Percentiles rank a stretch among this genome's conserved stretches.
Conservation (phyloP, 1,140 invertebrate species). For the Batillaria attramentaria region DNA sequence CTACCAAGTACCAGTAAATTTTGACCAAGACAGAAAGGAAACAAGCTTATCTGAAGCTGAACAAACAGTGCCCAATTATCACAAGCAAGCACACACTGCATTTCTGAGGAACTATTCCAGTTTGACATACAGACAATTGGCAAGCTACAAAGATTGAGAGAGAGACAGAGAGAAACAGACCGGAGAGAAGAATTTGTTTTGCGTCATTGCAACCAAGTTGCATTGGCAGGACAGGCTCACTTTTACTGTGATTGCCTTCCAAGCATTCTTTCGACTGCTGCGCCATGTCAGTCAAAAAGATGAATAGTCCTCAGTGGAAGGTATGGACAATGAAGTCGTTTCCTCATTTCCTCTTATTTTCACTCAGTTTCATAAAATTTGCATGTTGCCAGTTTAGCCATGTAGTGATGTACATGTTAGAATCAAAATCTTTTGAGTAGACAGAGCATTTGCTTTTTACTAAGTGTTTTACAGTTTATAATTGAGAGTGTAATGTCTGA, state of each 20-base stretch:
- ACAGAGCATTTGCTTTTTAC: too few species aligned
- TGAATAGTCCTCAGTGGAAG: conserved; percentile 87
- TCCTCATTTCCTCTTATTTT: too few species aligned
- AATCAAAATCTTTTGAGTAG: too few species aligned
- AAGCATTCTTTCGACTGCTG: conserved; percentile 32
- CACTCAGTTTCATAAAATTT: too few species aligned
- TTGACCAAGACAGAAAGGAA: conserved; percentile 16
- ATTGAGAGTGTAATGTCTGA: too few species aligned
- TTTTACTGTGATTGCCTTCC: conserved; percentile 24
- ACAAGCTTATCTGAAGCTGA: background rate
- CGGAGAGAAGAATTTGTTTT: background rate
- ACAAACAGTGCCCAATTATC: conserved; percentile 45
- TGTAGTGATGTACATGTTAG: too few species aligned
- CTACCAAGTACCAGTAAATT: conserved; percentile 18
- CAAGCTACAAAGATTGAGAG: conserved; percentile 4
- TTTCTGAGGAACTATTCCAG: conserved; percentile 82
- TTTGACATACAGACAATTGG: conserved; percentile 23
- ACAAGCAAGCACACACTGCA: conserved; percentile 85
- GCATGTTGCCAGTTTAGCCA: too few species aligned
- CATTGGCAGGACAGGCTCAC: too few species aligned
- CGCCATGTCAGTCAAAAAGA: conserved; percentile 55
- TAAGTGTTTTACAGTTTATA: too few species aligned
- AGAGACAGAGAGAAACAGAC: background rate
- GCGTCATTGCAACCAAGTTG: too few species aligned
- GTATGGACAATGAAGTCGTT: conserved; percentile 39